phyloP scores from a whole-genome alignment of 2,797 vertebrate species.

The Coregonus ussuriensis region DNA sequence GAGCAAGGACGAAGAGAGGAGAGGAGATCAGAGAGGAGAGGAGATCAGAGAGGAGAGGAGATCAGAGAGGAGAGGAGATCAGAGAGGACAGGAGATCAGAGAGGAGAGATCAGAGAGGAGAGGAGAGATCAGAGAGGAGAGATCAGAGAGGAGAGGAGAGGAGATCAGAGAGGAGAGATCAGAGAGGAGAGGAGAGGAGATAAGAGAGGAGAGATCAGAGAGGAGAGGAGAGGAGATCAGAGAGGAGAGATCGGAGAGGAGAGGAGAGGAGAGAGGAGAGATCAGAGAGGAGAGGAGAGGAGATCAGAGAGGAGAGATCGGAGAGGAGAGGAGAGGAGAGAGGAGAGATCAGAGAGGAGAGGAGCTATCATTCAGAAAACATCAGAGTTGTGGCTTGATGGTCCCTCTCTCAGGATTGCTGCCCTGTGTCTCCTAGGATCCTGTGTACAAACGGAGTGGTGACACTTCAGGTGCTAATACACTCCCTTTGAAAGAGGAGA shows the following conservation, averaged over 20 bases:
- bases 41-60: no score
- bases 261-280: background rate
- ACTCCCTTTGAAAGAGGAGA: background rate
- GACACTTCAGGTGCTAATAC: background rate
- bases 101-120: no score
- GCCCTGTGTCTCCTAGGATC: background rate
- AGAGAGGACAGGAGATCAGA: background rate
- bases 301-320: background rate
- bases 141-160: no score
- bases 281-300: no score
- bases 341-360: background rate
- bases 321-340: no score
- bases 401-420: background rate
- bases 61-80: background rate
- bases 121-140: background rate
- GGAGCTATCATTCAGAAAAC: background rate
- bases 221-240: background rate
- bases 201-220: no score
- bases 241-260: no score
- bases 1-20: no score
- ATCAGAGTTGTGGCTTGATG: no score
- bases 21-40: no score
- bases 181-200: background rate
- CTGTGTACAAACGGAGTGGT: background rate
- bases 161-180: no score